A percentile compares a stretch with the other conserved stretches of the same genome.
Evolutionary conservation across 2,888 invertebrate species (phyloP).

Genomic region (Tigriopus californicus): DNA sequence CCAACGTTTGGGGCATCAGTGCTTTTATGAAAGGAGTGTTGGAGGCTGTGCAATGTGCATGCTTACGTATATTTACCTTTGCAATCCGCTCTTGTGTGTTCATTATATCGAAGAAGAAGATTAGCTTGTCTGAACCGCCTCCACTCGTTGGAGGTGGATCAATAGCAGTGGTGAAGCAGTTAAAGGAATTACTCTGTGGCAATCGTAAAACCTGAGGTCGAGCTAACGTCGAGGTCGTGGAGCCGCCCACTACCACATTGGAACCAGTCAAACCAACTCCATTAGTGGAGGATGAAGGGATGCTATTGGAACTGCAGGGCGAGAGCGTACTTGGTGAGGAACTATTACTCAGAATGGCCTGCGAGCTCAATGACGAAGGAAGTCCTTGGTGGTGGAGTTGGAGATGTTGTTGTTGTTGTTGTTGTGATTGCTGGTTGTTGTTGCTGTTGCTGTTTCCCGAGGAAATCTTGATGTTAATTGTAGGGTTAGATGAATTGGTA

Average conservation of each 20-base stretch:
- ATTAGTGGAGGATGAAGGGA: neutral
- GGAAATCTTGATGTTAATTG: too few relatives aligned
- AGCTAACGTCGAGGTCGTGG: neutral
- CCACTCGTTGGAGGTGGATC: neutral
- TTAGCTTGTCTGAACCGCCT: conserved; percentile 39
- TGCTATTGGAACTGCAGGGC: conserved; percentile 3
- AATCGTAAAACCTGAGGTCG: conserved; percentile 2
- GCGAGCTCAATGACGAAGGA: neutral
- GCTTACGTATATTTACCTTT: conserved; percentile 38
- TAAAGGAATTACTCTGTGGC: conserved; percentile 4
- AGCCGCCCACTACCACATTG: neutral
- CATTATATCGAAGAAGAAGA: conserved; percentile 58
- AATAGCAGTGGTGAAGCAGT: neutral
- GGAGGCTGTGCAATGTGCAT: too few relatives aligned
- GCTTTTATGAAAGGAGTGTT: neutral
- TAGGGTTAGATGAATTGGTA: too few relatives aligned
- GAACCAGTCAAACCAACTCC: too few relatives aligned
- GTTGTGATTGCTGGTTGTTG: too few relatives aligned
- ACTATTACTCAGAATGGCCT: neutral
- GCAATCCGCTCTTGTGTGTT: conserved; percentile 62
- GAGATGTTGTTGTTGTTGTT: too few relatives aligned
- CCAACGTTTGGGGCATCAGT: too few relatives aligned
- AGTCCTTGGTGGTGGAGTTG: too few relatives aligned
- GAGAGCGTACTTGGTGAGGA: neutral
- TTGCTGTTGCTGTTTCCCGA: neutral